Conservation (phyloP, 2,797 vertebrate species). For the Oophaga sylvatica region DNA sequence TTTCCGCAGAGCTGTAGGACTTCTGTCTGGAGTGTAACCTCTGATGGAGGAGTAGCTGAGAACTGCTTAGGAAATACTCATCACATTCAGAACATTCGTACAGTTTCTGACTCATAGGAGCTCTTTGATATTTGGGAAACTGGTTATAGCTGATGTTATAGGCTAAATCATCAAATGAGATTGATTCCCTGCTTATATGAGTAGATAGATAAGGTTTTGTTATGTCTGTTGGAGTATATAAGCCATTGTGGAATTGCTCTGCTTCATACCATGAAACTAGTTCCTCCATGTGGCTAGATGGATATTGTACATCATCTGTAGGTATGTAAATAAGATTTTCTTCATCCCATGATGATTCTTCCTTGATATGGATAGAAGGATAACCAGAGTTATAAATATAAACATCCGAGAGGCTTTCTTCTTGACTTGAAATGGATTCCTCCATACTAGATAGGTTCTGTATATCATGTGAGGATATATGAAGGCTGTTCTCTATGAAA, state of each 20-base stretch:
- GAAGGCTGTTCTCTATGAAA: background rate
- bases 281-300: background rate
- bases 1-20: background rate
- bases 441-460: background rate
- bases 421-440: conserved; percentile 9
- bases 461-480: background rate
- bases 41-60: background rate
- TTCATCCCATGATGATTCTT: conserved; percentile 1
- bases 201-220: background rate
- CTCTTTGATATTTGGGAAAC: conserved; percentile 3
- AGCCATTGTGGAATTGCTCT: background rate
- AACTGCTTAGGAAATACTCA: background rate
- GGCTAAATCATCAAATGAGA: background rate
- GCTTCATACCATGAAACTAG: background rate
- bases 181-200: background rate
- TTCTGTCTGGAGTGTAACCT: background rate
- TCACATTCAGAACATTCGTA: conserved; percentile 7
- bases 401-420: background rate
- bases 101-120: background rate
- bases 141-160: background rate
- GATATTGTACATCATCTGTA: background rate
- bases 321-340: background rate
- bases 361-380: conserved; percentile 7
- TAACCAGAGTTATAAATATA: background rate
- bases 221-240: background rate